These are phyloP conservation scores for Prietella phreatophila DNA, from an alignment of 2,113 vertebrate species.

Conservation along the genomic window DNA sequence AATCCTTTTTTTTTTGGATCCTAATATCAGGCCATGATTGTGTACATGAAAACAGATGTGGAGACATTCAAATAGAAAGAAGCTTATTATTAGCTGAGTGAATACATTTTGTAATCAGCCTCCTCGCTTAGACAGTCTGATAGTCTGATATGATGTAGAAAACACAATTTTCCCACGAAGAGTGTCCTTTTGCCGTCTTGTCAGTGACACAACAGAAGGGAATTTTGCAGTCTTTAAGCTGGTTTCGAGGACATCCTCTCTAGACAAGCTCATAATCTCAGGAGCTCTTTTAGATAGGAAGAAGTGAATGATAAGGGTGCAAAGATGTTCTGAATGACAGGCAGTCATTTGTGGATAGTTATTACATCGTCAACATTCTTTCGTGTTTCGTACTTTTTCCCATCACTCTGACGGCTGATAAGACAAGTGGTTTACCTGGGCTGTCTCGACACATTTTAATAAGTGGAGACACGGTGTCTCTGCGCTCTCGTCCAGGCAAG, in stretches of 20 bases:
- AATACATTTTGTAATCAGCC: slow-evolving; percentile 17
- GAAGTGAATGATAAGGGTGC: slow-evolving; percentile 27
- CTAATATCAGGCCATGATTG: slow-evolving; percentile 39
- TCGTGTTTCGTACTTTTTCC: slow-evolving; percentile 12
- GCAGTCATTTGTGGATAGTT: slow-evolving; percentile 30
- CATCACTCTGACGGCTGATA: slow-evolving; percentile 37
- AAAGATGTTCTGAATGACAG: slow-evolving; percentile 25
- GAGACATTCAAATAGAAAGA: slow-evolving; percentile 43
- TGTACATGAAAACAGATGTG: slow-evolving; percentile 42
- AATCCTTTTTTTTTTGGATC: slow-evolving; percentile 55
- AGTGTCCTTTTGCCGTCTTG: neutral
- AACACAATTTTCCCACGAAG: neutral
- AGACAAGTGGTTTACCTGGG: slow-evolving; percentile 45
- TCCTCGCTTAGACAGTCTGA: neutral
- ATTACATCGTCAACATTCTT: slow-evolving; percentile 45
- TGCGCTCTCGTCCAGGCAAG: slow-evolving; percentile 30
- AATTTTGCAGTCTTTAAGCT: neutral
- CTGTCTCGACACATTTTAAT: slow-evolving; percentile 59
- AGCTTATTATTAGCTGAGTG: slow-evolving; percentile 50
- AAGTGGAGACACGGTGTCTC: slow-evolving; percentile 57
- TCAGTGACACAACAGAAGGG: neutral
- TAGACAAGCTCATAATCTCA: slow-evolving; percentile 35
- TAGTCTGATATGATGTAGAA: neutral
- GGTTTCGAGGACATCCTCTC: neutral
- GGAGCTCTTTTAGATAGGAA: slow-evolving; percentile 1